These are phyloP conservation scores for Capra hircus DNA, from an alignment of 2,113 vertebrate genomes.

Conservation along the genomic window DNA sequence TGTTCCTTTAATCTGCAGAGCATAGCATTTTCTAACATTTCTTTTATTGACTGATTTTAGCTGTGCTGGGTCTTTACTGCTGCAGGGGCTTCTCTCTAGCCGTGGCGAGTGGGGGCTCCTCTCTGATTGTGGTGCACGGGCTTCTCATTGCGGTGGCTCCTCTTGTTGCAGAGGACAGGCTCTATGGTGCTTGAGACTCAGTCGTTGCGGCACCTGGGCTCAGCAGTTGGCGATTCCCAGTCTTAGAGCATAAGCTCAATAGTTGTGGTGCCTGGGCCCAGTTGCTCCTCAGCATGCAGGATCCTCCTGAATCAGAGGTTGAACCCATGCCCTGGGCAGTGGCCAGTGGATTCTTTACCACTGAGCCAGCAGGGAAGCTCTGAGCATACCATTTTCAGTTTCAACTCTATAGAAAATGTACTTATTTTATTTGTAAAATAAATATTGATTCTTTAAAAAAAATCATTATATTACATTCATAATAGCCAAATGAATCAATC, in stretches of 20 bases:
- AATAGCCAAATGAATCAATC: neutral
- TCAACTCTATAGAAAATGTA: neutral
- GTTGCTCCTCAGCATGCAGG: neutral
- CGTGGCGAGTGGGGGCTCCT: neutral
- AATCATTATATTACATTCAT: neutral
- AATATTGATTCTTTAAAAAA: neutral
- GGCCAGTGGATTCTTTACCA: neutral
- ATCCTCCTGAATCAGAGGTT: neutral
- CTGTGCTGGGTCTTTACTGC: neutral
- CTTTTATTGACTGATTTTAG: neutral
- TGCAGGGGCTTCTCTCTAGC: neutral
- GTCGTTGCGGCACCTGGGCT: neutral
- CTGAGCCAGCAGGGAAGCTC: neutral
- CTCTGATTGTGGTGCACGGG: neutral
- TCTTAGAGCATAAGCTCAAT: neutral
- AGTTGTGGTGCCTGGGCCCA: neutral
- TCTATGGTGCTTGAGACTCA: neutral
- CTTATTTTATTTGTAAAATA: neutral
- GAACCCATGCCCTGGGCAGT: accelerated
- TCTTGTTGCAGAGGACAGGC: neutral
- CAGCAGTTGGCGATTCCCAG: neutral
- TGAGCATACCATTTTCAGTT: neutral
- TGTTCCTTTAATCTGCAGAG: neutral
- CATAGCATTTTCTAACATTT: neutral
- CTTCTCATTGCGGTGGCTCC: neutral